Evolutionary conservation across 2,797 vertebrate species (phyloP).

Genomic region (Malurus splendens): DNA sequence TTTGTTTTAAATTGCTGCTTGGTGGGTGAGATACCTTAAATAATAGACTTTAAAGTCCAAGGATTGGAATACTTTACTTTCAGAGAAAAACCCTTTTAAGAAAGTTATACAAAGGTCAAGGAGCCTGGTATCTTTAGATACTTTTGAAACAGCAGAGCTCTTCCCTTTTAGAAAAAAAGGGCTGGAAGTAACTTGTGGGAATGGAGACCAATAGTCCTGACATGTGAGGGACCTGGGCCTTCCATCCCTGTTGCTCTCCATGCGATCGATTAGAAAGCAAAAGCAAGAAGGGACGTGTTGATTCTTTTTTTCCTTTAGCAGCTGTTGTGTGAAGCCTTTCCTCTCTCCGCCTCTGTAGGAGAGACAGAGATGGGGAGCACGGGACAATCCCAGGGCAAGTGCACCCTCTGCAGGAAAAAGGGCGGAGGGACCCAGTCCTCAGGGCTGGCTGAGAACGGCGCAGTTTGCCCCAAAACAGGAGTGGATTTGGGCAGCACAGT

Average conservation of each 20-base stretch:
- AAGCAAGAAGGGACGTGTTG: background rate
- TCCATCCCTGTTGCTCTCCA: background rate
- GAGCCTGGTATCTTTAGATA: background rate
- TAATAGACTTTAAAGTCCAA: background rate
- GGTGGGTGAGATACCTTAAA: background rate
- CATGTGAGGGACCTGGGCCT: background rate
- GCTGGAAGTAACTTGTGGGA: background rate
- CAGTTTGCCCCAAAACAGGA: accelerated
- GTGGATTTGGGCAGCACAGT: accelerated
- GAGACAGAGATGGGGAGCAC: background rate
- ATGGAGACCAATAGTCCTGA: background rate
- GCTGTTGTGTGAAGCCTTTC: background rate
- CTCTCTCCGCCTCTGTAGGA: background rate
- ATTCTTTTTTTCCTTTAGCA: background rate
- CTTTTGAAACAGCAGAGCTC: background rate
- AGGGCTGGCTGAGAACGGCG: accelerated
- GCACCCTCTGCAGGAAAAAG: conserved; percentile 38
- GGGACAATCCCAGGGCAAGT: background rate
- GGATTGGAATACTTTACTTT: background rate
- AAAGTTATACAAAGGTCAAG: background rate
- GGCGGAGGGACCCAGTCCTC: background rate
- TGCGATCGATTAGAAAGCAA: background rate
- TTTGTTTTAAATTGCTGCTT: background rate
- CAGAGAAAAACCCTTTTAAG: background rate
- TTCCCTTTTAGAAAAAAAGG: background rate